Conservation (phyloP, 2,888 invertebrate genomes). For the Cyclophora punctaria region DNA sequence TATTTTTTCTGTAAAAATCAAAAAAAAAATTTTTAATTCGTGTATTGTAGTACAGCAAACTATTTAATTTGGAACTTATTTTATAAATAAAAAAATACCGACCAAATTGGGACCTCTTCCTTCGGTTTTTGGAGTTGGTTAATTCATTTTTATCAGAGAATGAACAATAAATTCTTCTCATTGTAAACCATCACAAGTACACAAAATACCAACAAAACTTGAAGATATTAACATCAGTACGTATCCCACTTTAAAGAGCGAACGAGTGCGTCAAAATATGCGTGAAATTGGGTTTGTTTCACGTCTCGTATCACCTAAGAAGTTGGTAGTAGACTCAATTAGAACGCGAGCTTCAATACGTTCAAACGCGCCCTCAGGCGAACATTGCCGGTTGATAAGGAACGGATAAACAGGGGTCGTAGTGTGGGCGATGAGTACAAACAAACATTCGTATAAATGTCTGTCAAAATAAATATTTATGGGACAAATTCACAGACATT, state of each 20-base stretch:
- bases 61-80: too few relatives aligned
- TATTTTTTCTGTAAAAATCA: too few relatives aligned
- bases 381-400: slow-evolving; percentile 19
- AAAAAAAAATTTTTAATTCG: too few relatives aligned
- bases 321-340: slow-evolving; percentile 39
- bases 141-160: too few relatives aligned
- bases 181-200: background rate
- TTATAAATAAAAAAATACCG: too few relatives aligned
- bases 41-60: too few relatives aligned
- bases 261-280: slow-evolving; percentile 28
- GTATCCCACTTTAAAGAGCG: slow-evolving; percentile 16
- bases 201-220: slow-evolving; percentile 1
- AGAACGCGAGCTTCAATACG: slow-evolving; percentile 35
- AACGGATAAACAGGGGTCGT: slow-evolving; percentile 9
- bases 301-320: slow-evolving; percentile 28
- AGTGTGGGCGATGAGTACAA: background rate
- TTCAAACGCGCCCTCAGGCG: slow-evolving; percentile 31
- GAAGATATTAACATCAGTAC: slow-evolving; percentile 16
- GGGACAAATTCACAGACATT: too few relatives aligned
- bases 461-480: too few relatives aligned
- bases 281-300: slow-evolving; percentile 41
- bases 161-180: too few relatives aligned
- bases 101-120: too few relatives aligned
- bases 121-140: too few relatives aligned
- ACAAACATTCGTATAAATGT: too few relatives aligned